A percentile compares a stretch with the other conserved stretches of the same genome.
Evolutionary conservation across 2,888 invertebrate species (phyloP).

Genomic region (Drosophila atroscutellata): DNA sequence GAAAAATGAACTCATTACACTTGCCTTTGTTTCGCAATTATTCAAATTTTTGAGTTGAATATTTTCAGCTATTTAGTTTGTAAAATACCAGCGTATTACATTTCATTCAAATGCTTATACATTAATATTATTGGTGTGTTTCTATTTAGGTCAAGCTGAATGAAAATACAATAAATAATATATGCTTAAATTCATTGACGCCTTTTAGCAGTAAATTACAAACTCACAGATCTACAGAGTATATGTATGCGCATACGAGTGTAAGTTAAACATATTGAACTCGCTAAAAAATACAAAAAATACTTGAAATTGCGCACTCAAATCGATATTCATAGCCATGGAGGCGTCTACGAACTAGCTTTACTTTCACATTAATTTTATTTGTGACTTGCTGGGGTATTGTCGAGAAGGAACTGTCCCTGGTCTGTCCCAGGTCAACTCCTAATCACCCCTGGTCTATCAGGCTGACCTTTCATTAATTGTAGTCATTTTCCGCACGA

Average conservation of each 20-base stretch:
- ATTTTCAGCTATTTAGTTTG: neutral
- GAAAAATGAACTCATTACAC: neutral
- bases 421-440: neutral
- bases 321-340: constrained; percentile 26
- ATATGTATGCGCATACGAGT: neutral
- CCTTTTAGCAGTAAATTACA: constrained; percentile 4
- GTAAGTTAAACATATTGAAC: neutral
- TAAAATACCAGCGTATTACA: constrained; percentile 11
- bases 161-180: neutral
- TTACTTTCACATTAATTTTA: constrained; percentile 33
- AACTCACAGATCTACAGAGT: constrained; percentile 5
- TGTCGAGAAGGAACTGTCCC: constrained; percentile 1
- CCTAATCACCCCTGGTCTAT: constrained; percentile 32
- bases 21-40: neutral
- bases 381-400: constrained; percentile 1
- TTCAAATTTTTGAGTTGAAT: constrained; percentile 5
- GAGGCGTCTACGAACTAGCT: constrained; percentile 28
- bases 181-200: neutral
- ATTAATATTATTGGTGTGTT: neutral
- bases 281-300: neutral
- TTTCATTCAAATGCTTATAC: constrained; percentile 18
- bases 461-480: constrained; percentile 70
- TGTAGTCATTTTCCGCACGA: constrained; percentile 58
- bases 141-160: constrained; percentile 21
- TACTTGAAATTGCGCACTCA: neutral